phyloP scores from a whole-genome alignment of 2,888 invertebrate species.

The Pantelozetes paolii region DNA sequence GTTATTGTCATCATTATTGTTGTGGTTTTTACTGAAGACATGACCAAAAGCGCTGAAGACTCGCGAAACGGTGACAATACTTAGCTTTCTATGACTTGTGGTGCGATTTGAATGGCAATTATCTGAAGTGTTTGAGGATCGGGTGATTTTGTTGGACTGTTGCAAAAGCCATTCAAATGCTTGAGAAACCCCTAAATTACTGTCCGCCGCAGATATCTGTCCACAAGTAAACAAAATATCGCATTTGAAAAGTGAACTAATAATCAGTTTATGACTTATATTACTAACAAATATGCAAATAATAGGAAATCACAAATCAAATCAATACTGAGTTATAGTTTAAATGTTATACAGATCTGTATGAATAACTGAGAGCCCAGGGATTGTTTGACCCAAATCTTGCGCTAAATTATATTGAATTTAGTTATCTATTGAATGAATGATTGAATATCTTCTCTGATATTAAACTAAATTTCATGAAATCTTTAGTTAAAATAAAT shows the following conservation, averaged over 20 bases:
- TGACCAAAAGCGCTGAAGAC: slow-evolving; percentile 43
- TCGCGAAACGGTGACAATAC: slow-evolving; percentile 44
- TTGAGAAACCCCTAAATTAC: slow-evolving; percentile 26
- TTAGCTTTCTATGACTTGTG: slow-evolving; percentile 39
- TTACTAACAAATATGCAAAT: no score
- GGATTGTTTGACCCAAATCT: no score
- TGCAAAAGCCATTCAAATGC: slow-evolving; percentile 25
- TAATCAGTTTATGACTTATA: no score
- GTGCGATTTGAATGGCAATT: neutral
- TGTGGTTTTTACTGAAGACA: slow-evolving; percentile 42
- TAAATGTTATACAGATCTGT: no score
- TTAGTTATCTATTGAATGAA: no score
- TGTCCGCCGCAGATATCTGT: slow-evolving; percentile 30
- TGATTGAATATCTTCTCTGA: no score
- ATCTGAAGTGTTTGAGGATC: neutral
- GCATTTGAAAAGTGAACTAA: no score
- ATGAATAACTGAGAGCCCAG: no score
- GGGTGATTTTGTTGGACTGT: neutral
- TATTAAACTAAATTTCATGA: no score
- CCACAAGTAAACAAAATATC: neutral
- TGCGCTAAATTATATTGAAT: no score
- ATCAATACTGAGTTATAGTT: no score
- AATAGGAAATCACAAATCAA: neutral
- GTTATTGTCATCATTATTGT: slow-evolving; percentile 25
- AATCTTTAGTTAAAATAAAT: no score